These are phyloP conservation scores for Scaptomyza parva DNA, from an alignment of 2,888 invertebrate genomes.

Conservation along the genomic window DNA sequence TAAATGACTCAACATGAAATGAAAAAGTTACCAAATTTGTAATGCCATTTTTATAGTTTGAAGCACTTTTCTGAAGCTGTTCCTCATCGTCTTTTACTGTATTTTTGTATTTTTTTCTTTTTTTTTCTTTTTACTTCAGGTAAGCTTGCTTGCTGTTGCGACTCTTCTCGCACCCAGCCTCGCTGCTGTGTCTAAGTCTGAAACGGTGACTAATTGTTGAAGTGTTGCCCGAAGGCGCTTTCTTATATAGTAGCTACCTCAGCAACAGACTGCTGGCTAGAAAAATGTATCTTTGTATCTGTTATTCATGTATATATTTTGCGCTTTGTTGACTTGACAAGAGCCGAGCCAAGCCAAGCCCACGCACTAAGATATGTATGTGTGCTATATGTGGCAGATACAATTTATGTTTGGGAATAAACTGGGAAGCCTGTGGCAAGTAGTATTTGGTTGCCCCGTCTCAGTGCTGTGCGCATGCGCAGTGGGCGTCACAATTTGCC, in stretches of 20 bases:
- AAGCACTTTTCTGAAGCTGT: slow-evolving; percentile 17
- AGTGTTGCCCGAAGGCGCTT: slow-evolving; percentile 37
- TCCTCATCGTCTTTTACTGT: slow-evolving; percentile 16
- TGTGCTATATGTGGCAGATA: slow-evolving; percentile 26
- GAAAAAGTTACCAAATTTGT: slow-evolving; percentile 1
- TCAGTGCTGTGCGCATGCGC: slow-evolving; percentile 68
- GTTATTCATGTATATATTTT: slow-evolving; percentile 20
- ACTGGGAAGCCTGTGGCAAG: slow-evolving; percentile 28
- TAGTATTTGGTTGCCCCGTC: slow-evolving; percentile 34
- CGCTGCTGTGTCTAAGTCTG: slow-evolving; percentile 24
- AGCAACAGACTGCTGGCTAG: slow-evolving; percentile 35
- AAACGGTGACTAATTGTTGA: slow-evolving; percentile 74
- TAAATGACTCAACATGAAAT: neutral
- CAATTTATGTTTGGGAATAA: slow-evolving; percentile 37
- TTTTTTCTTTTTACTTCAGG: slow-evolving; percentile 25
- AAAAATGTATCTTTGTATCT: slow-evolving; percentile 25
- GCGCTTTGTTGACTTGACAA: slow-evolving; percentile 51
- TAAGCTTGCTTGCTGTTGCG: slow-evolving; percentile 33
- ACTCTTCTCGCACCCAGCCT: slow-evolving; percentile 6
- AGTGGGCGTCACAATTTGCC: slow-evolving; percentile 74
- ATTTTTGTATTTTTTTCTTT: slow-evolving; percentile 18
- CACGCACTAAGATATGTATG: slow-evolving; percentile 44
- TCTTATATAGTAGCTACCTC: slow-evolving; percentile 16
- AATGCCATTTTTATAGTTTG: slow-evolving; percentile 17
- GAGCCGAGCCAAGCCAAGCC: slow-evolving; percentile 48